Evolutionary conservation across 2,113 vertebrate genomes (phyloP).

Genomic region (Lucifuga dentata): DNA sequence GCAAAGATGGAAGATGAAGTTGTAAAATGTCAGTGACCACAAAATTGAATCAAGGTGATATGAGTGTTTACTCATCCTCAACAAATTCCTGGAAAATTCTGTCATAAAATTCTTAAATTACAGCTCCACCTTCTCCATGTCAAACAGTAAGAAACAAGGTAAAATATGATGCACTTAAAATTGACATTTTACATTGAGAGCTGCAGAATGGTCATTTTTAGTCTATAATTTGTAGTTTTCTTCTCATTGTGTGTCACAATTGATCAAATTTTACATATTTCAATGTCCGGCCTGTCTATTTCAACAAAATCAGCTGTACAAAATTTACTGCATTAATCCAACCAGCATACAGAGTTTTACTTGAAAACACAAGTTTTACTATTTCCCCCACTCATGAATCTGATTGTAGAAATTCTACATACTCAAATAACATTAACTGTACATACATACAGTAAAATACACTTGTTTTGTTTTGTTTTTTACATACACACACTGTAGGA

Average conservation of each 20-base stretch:
- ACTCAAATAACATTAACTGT: constrained; percentile 50
- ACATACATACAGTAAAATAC: constrained; percentile 59
- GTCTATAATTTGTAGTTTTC: background rate
- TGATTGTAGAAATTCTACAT: constrained; percentile 44
- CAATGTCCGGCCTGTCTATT: background rate
- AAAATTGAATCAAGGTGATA: constrained; percentile 20
- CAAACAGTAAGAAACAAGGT: constrained; percentile 5
- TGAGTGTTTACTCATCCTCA: constrained; percentile 13
- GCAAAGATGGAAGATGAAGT: constrained; percentile 48
- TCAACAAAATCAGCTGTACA: background rate
- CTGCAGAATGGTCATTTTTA: constrained; percentile 1
- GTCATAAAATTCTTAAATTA: constrained; percentile 35
- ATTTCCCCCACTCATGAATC: constrained; percentile 24
- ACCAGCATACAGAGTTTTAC: background rate
- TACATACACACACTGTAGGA: constrained; percentile 37
- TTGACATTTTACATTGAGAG: background rate
- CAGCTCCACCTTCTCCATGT: constrained; percentile 29
- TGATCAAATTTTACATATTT: constrained; percentile 1
- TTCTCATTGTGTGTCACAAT: background rate
- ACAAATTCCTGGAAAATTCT: constrained; percentile 15
- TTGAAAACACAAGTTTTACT: constrained; percentile 16
- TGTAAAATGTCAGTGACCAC: constrained; percentile 51
- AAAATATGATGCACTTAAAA: background rate
- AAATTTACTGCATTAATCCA: background rate
- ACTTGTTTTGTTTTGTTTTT: constrained; percentile 20